phyloP scores from a whole-genome alignment of 2,888 invertebrate genomes.

The Matsumyia berberina region DNA sequence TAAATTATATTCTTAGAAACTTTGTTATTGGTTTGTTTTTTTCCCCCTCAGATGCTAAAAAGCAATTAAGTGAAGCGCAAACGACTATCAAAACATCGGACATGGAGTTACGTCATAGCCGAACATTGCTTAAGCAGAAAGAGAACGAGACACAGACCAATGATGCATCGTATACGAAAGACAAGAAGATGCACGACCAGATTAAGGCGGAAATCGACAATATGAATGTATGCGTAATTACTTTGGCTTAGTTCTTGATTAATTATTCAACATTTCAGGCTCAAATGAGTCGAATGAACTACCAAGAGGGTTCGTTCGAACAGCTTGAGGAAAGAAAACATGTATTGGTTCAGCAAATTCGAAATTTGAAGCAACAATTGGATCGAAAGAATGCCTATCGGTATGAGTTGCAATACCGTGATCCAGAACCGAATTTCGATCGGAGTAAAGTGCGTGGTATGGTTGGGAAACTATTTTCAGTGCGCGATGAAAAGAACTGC shows the following conservation, averaged over 20 bases:
- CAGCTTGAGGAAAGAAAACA: conserved; percentile 85
- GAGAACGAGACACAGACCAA: conserved; percentile 88
- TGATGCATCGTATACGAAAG: conserved; percentile 88
- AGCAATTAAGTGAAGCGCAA: conserved; percentile 89
- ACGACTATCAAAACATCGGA: conserved; percentile 91
- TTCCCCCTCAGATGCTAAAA: conserved; percentile 88
- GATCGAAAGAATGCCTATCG: conserved; percentile 81
- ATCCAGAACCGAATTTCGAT: conserved; percentile 91
- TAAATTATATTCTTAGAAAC: background rate
- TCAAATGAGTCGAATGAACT: conserved; percentile 86
- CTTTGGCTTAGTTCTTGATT: too few relatives aligned
- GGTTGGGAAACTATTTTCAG: conserved; percentile 91
- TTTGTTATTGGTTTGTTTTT: background rate
- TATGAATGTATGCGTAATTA: conserved; percentile 84
- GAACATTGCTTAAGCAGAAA: conserved; percentile 87
- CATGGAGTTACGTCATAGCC: conserved; percentile 89
- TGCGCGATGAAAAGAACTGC: conserved; percentile 89
- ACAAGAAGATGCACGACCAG: conserved; percentile 86
- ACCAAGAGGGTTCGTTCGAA: conserved; percentile 87
- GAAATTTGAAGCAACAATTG: conserved; percentile 83
- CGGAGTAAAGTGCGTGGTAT: conserved; percentile 89
- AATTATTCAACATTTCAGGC: conserved; percentile 82
- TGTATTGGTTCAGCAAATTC: conserved; percentile 86
- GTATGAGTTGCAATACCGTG: conserved; percentile 88
- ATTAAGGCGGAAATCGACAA: conserved; percentile 86